Conservation (phyloP, 23 tunicate species). For the Corella eumyota region DNA sequence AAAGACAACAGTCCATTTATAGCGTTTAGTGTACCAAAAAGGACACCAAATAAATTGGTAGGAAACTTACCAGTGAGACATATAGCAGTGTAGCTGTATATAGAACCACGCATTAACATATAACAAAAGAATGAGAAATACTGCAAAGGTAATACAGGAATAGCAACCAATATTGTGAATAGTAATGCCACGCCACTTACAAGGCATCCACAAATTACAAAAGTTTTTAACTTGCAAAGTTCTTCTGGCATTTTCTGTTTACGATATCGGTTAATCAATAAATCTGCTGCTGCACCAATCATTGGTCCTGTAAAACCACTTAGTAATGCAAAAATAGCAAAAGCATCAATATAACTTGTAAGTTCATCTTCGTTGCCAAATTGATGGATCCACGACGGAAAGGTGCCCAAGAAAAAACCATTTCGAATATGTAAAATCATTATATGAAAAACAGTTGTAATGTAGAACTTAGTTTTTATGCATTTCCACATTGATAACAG, state of each 20-base stretch:
- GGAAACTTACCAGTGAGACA: neutral
- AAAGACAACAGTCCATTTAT: too few relatives aligned
- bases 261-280: neutral
- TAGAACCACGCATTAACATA: neutral
- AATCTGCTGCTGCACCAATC: neutral
- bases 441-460: too few relatives aligned
- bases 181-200: neutral
- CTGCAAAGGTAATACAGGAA: constrained; percentile 1
- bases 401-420: too few relatives aligned
- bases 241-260: constrained; percentile 4
- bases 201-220: neutral
- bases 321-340: neutral
- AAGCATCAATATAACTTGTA: too few relatives aligned
- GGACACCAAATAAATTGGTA: neutral
- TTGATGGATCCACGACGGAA: too few relatives aligned
- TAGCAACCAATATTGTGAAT: neutral
- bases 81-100: neutral
- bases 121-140: neutral
- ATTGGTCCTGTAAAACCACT: neutral
- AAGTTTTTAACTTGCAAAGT: neutral
- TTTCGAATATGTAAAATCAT: too few relatives aligned
- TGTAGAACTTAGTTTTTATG: too few relatives aligned
- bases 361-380: too few relatives aligned
- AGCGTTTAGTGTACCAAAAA: too few relatives aligned
- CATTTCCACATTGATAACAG: too few relatives aligned